Evolutionary conservation across 1,140 invertebrate species (phyloP).

Genomic region (Pomacea maculata): DNA sequence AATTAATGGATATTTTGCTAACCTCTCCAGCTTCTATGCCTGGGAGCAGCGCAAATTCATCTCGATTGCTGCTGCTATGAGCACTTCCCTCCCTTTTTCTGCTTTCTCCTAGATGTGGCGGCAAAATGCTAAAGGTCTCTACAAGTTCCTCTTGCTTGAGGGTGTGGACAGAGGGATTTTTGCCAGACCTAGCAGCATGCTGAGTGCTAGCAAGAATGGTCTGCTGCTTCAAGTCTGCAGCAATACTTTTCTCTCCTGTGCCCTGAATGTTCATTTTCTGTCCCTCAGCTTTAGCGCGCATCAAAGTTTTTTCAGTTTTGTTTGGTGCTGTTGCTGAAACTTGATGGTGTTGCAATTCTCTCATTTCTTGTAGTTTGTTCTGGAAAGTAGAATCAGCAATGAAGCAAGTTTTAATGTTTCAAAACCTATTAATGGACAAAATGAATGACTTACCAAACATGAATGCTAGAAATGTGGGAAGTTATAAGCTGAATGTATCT

Average conservation of each 20-base stretch:
- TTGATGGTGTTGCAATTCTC: conserved; percentile 18
- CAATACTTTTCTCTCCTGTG: background rate
- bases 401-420: background rate
- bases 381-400: background rate
- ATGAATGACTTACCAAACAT: background rate
- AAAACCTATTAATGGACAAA: background rate
- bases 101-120: background rate
- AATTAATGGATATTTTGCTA: background rate
- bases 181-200: too few species aligned
- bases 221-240: conserved; percentile 8
- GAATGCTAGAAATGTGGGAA: background rate
- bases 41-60: conserved; percentile 9
- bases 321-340: background rate
- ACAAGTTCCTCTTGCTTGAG: too few species aligned
- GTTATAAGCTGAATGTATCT: background rate
- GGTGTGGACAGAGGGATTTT: too few species aligned
- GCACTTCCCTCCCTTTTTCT: conserved; percentile 16
- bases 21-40: conserved; percentile 9
- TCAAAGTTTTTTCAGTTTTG: background rate
- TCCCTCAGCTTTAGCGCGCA: background rate
- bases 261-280: background rate
- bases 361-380: conserved; percentile 15
- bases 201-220: background rate
- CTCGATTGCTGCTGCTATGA: conserved; percentile 4
- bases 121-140: too few species aligned